Conservation (phyloP, 2,888 invertebrate species). For the Ochropacha duplaris region DNA sequence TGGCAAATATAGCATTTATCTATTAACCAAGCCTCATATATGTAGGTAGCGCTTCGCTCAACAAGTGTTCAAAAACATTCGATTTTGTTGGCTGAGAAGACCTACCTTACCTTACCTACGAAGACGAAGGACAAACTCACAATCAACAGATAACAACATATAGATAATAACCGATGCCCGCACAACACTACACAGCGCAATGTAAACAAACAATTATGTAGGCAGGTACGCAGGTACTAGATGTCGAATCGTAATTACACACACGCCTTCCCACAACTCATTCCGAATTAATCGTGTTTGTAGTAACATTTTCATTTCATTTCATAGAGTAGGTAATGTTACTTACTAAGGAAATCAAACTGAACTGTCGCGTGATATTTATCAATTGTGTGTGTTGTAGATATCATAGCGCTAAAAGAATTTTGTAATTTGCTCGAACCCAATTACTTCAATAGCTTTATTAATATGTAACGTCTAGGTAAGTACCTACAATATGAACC, state of each 20-base stretch:
- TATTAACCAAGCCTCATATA: no score
- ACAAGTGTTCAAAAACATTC: no score
- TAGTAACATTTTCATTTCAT: conserved; percentile 63
- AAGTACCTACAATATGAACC: not conserved
- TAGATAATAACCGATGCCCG: conserved; percentile 17
- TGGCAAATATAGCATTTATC: no score
- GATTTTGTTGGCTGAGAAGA: no score
- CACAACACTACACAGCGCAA: conserved; percentile 25
- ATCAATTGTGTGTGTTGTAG: conserved; percentile 47
- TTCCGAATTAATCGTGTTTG: conserved; percentile 65
- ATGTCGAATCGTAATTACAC: conserved; percentile 44
- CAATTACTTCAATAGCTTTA: conserved; percentile 49
- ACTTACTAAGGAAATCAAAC: conserved; percentile 72
- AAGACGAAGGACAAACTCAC: not conserved
- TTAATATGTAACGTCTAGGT: conserved; percentile 18
- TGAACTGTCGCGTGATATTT: conserved; percentile 66
- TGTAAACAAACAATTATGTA: conserved; percentile 49
- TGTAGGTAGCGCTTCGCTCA: no score
- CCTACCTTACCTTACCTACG: no score
- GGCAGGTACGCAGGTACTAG: conserved; percentile 16
- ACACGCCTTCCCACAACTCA: conserved; percentile 41
- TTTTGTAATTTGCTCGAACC: conserved; percentile 51
- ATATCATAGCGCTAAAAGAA: conserved; percentile 49
- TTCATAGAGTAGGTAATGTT: conserved; percentile 36
- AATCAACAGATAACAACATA: not conserved